Conservation (phyloP, 2,888 invertebrate genomes). For the Tryphoninae sp. region DNA sequence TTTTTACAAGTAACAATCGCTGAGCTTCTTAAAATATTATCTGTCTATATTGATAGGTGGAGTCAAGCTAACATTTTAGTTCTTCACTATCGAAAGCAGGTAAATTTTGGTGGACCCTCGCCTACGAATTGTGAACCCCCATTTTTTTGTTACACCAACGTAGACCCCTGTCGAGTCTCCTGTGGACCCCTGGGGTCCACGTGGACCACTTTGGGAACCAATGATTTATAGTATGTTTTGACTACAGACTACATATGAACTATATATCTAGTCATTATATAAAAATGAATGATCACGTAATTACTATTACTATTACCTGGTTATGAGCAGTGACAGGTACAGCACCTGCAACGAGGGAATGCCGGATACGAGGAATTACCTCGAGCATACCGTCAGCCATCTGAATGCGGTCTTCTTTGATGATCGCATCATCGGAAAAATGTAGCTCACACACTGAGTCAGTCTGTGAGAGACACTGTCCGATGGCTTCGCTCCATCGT, state of each 20-base stretch:
- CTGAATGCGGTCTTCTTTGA: constrained; percentile 2
- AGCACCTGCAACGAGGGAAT: constrained; percentile 27
- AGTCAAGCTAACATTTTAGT: too few relatives aligned
- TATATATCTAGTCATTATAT: constrained; percentile 10
- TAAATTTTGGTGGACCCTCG: too few relatives aligned
- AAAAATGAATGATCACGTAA: constrained; percentile 14
- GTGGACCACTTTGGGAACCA: too few relatives aligned
- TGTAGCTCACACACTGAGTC: background rate
- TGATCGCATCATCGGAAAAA: background rate
- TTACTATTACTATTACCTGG: constrained; percentile 34
- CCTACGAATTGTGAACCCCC: too few relatives aligned
- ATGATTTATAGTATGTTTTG: constrained; percentile 2
- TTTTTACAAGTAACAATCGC: too few relatives aligned
- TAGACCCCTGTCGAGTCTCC: too few relatives aligned
- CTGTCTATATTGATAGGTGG: too few relatives aligned
- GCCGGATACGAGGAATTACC: constrained; percentile 29
- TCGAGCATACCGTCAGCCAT: constrained; percentile 22
- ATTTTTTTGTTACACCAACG: too few relatives aligned
- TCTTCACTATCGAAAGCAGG: too few relatives aligned
- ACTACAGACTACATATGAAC: constrained; percentile 1
- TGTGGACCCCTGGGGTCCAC: too few relatives aligned
- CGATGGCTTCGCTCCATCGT: constrained; percentile 28
- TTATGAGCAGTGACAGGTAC: constrained; percentile 24
- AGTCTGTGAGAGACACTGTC: constrained; percentile 22
- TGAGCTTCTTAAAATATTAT: too few relatives aligned